These are phyloP conservation scores for Agrochola circellaris DNA, from an alignment of 2,888 invertebrate genomes.

Conservation along the genomic window DNA sequence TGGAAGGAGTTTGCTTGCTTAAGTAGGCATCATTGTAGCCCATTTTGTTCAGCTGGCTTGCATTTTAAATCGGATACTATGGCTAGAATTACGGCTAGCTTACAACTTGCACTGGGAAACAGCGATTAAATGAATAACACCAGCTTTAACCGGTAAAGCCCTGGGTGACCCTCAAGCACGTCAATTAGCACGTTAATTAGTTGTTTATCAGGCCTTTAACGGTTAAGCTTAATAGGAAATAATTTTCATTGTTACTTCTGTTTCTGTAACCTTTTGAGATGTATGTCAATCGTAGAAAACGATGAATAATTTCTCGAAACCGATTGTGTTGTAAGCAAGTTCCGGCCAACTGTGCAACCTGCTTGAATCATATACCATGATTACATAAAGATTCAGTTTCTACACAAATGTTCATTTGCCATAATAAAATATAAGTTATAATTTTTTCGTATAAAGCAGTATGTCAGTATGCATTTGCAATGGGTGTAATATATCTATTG, in stretches of 20 bases:
- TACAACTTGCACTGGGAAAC: conserved; percentile 31
- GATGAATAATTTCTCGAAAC: background rate
- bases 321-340: background rate
- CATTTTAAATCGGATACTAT: conserved; percentile 36
- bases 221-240: conserved; percentile 13
- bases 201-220: too few relatives aligned
- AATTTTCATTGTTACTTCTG: background rate
- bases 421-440: background rate
- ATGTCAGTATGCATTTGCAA: background rate
- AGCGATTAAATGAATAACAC: conserved; percentile 30
- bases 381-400: background rate
- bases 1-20: background rate
- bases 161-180: too few relatives aligned
- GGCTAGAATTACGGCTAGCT: conserved; percentile 17
- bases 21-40: conserved; percentile 11
- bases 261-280: background rate
- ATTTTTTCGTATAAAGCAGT: background rate
- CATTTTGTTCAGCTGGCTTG: conserved; percentile 47
- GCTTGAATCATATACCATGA: background rate
- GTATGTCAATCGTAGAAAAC: background rate
- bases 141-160: too few relatives aligned
- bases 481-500: background rate
- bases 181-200: too few relatives aligned
- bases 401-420: background rate
- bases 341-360: background rate